These are phyloP conservation scores for Daboia siamensis DNA, from an alignment of 2,113 vertebrate species.

Conservation along the genomic window DNA sequence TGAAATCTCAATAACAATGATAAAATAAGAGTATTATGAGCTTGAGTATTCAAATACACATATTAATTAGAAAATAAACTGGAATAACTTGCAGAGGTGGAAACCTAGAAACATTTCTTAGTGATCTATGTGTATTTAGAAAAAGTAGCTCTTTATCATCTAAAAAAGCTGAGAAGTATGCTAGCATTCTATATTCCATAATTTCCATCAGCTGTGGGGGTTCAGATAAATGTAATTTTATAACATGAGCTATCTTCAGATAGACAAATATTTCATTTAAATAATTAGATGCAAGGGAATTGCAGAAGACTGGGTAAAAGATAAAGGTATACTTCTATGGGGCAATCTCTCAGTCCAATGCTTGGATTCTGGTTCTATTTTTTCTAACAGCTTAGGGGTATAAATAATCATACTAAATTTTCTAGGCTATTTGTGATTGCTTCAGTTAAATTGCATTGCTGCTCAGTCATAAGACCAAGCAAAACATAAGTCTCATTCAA, in stretches of 20 bases:
- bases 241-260: neutral
- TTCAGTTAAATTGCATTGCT: neutral
- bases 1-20: neutral
- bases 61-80: neutral
- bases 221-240: neutral
- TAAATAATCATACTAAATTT: neutral
- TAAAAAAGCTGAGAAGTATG: neutral
- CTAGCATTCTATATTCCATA: neutral
- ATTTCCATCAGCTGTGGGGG: neutral
- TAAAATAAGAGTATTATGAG: neutral
- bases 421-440: neutral
- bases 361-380: neutral
- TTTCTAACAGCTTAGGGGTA: neutral
- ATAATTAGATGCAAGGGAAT: neutral
- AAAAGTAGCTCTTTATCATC: neutral
- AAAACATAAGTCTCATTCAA: neutral
- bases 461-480: too few species aligned
- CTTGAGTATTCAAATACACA: neutral
- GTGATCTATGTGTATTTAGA: neutral
- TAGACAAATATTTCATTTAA: too few species aligned
- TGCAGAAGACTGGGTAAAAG: neutral
- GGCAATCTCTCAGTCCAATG: neutral
- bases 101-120: neutral
- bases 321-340: neutral
- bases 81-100: neutral